Evolutionary conservation across 2,888 invertebrate genomes (phyloP).

Genomic region (Gortyna flavago): DNA sequence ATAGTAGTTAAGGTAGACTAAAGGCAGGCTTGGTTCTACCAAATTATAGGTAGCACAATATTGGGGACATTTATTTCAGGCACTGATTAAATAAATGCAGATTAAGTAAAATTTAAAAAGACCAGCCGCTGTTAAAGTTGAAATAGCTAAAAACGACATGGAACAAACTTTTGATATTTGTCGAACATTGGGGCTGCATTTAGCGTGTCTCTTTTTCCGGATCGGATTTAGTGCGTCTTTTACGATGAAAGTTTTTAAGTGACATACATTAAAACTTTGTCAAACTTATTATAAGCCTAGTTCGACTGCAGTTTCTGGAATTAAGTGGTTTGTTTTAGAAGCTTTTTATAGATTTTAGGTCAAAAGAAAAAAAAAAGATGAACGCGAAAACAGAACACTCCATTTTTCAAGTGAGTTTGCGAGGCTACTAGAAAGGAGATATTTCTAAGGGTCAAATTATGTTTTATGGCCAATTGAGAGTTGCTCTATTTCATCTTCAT

Average conservation of each 20-base stretch:
- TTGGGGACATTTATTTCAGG: neutral
- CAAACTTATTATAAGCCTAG: slow-evolving; percentile 4
- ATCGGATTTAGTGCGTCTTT: slow-evolving; percentile 21
- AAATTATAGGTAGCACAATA: neutral
- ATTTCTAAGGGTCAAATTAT: neutral
- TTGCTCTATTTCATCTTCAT: no score
- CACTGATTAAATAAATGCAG: no score
- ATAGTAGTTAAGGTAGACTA: neutral
- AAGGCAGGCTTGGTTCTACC: neutral
- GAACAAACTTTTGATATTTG: slow-evolving; percentile 17
- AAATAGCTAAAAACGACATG: neutral
- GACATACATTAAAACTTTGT: slow-evolving; percentile 13
- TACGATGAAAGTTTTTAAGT: slow-evolving; percentile 14
- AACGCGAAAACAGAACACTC: neutral
- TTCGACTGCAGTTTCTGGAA: neutral
- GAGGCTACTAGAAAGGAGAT: neutral
- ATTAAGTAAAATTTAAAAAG: no score
- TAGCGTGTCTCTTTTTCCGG: neutral
- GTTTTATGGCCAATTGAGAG: no score
- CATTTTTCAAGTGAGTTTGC: neutral
- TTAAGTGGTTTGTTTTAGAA: neutral
- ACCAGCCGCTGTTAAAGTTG: neutral
- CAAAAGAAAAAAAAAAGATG: neutral
- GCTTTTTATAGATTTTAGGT: neutral
- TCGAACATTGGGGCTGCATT: slow-evolving; percentile 15